Evolutionary conservation across 2,888 invertebrate genomes (phyloP).

Genomic region (Anoplius nigerrimus): DNA sequence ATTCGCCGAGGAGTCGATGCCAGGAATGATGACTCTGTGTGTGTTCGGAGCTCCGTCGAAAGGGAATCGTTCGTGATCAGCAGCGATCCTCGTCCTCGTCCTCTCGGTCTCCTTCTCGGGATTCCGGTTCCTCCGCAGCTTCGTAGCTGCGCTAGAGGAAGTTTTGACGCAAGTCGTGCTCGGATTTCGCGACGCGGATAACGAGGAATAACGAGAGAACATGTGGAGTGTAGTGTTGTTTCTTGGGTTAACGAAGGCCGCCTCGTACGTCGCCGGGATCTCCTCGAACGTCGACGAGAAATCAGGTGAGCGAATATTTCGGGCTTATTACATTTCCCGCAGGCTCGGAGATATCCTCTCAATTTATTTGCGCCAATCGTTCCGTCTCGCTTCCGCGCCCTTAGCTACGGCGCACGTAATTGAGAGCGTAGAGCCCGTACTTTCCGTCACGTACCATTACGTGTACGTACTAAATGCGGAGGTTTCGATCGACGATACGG

Average conservation of each 20-base stretch:
- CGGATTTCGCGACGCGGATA: conserved; percentile 35
- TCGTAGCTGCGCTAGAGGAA: conserved; percentile 9
- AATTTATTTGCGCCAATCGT: too few species aligned
- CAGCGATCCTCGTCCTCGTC: background rate
- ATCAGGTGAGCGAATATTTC: conserved; percentile 56
- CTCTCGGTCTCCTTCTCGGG: background rate
- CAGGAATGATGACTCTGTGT: background rate
- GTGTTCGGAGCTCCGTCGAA: conserved; percentile 9
- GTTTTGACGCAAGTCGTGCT: conserved; percentile 13
- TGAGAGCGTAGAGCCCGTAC: too few species aligned
- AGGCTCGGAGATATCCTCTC: too few species aligned
- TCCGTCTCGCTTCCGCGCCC: too few species aligned
- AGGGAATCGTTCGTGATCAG: conserved; percentile 11
- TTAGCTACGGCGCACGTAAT: too few species aligned
- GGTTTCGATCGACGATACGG: too few species aligned
- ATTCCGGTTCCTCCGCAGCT: background rate
- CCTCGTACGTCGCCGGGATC: conserved; percentile 57
- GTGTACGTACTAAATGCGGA: too few species aligned
- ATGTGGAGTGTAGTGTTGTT: conserved; percentile 69
- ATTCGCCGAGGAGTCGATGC: too few species aligned
- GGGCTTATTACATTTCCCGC: background rate
- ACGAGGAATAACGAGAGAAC: conserved; percentile 53
- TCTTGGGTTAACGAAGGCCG: conserved; percentile 66
- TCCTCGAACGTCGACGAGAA: conserved; percentile 53
- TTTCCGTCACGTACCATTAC: too few species aligned